Evolutionary conservation across 2,113 vertebrate species (phyloP), one percentile per base, ranked within the genome.

Genomic region (Tachuris rubrigastra): DNA sequence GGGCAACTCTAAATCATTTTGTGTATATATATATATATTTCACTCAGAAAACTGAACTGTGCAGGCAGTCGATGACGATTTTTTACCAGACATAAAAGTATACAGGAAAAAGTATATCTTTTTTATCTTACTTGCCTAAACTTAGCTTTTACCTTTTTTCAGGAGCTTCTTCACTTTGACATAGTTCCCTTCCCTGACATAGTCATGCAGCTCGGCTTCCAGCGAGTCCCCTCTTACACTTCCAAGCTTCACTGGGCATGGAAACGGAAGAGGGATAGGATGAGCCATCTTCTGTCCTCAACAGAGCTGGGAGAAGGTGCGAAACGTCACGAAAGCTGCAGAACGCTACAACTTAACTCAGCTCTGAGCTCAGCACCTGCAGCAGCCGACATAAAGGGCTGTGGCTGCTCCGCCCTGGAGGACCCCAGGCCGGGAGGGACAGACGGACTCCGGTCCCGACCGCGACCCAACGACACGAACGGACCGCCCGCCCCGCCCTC

Each of bases 121-220:
- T 60, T 21, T 41, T 31, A n/a, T n/a, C n/a, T 1, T 5, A 18
- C 8, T 7, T n/a, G 3, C 25, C 35, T 92, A 42, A 93, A 68
- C 11, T 72, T 8, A 23, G 30, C 30, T 77, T 92, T 95, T 97
- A 98, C 98, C 98, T 98, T 98, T 98, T 74, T 98, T 98, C 21
- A 99, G 98, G 21, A 99, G 94, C 77, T 98, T 99, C 94, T 99
- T 98, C 87, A 98, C 96, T 94, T 98, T 98, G 14, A 75, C 56
- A 33, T 96, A 90, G 85, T 98, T 98, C n/a, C 97, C 98, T 68
- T 98, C 97, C 94, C 95, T 96, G 41, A 98, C 97, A 86, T 96
- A 98, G 4, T 97, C 97, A 31, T 99, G 99, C 53, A 99, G 97
- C 7, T 98, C 89, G 62, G 98, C 98, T 52, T 98, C 98, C 37